These are phyloP conservation scores for Cebidichthys violaceus DNA, from an alignment of 2,113 vertebrate species.

Conservation along the genomic window DNA sequence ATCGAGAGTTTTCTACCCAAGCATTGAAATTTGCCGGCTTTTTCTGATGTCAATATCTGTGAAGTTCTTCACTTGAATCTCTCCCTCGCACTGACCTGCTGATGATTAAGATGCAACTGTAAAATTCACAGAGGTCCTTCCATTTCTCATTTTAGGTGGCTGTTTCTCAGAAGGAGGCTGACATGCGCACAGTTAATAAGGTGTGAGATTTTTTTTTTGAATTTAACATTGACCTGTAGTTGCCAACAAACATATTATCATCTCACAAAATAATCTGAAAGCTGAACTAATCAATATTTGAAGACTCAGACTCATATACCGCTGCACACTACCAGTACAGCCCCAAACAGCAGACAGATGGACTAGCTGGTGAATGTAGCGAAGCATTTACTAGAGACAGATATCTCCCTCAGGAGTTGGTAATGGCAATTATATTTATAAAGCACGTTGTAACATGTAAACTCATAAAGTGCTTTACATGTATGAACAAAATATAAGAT, in stretches of 20 bases:
- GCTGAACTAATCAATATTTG: background rate
- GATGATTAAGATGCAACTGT: conserved; percentile 23
- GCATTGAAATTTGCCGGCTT: background rate
- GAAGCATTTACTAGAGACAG: background rate
- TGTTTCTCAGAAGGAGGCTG: conserved; percentile 61
- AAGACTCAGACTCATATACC: background rate
- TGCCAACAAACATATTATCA: background rate
- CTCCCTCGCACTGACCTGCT: background rate
- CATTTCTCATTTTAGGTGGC: conserved; percentile 70
- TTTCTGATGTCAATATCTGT: conserved; percentile 8
- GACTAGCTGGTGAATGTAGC: background rate
- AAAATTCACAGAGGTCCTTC: conserved; percentile 24
- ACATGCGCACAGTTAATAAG: conserved; percentile 65
- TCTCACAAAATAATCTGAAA: background rate
- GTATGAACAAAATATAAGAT: background rate
- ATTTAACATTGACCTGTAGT: background rate
- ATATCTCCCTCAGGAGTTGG: background rate
- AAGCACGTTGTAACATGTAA: too few species aligned
- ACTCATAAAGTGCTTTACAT: background rate
- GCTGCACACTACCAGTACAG: background rate
- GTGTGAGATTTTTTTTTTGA: conserved; percentile 47
- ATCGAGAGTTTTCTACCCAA: background rate
- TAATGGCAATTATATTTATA: background rate
- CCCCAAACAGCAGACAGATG: background rate
- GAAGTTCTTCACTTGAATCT: conserved; percentile 2